Base-by-base conservation (phyloP, 2,797 vertebrate species). In the Poeciliopsis paucimaculata region DNA sequence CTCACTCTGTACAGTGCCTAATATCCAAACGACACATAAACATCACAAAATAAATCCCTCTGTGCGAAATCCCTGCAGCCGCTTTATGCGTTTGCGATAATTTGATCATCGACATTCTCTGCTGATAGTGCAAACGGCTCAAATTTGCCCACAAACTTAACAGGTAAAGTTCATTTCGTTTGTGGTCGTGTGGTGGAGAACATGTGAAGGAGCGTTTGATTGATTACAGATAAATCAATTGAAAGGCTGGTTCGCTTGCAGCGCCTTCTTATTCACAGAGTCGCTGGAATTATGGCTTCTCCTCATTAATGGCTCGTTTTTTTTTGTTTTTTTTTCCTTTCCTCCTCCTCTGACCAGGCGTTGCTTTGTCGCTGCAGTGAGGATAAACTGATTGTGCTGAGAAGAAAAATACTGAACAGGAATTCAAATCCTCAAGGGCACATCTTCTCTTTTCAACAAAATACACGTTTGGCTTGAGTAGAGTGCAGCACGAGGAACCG, bases 221-320 rank as follows among this genome's bases (percentile, higher is more conserved):
- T 72, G 41, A 66, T 53, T 60, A 80, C 73, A 82, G 85, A 80
- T 53, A 78, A 84, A 39, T 55, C 62, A 51, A 60, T 76, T 57
- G 75, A 55, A 88, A 83, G 79, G 86, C 75, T 73, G 73, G 47
- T 57, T 80, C 4, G 34, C 77, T 82, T 87, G 75, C 82, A 76
- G 64, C 82, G 55, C 76, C 73, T 82, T 88, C 76, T 77, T 74
- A 75, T 15, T 77, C 36, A 80, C 77, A 83, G 71, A 79, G 73
- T 76, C 80, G 73, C 85, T 88, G 76, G 78, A 31, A 81, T 73
- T 95, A 96, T 96, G 95, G 95, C 96, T 96, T 95, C 88, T 90
- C 87, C 94, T 89, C 86, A 83, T 86, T 71, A 90, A 93, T 91
- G 92, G 92, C 93, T 94, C 90, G 75, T 84, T 89, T 89, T 92